Evolutionary conservation across 1,140 invertebrate species (phyloP).

Genomic region (Drosophila bifasciata): DNA sequence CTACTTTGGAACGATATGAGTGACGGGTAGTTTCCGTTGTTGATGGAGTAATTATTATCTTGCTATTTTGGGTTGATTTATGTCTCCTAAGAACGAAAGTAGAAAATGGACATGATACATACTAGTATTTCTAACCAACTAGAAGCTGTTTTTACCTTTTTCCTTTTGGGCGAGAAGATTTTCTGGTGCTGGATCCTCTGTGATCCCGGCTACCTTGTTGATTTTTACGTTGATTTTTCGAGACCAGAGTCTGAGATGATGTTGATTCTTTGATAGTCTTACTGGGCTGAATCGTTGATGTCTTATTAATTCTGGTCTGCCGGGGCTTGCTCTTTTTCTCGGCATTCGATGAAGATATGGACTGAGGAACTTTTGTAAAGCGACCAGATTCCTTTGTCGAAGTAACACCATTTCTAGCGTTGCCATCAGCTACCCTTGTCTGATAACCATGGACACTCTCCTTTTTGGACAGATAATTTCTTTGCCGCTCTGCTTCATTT

Average conservation of each 20-base stretch:
- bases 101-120: too few relatives aligned
- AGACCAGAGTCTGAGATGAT: conserved; percentile 18
- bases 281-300: conserved; percentile 42
- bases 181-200: conserved; percentile 47
- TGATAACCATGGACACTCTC: conserved; percentile 67
- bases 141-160: conserved; percentile 48
- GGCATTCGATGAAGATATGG: conserved; percentile 16
- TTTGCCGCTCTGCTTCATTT: conserved; percentile 47
- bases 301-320: conserved; percentile 59
- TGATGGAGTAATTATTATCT: conserved; percentile 72
- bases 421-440: conserved; percentile 44
- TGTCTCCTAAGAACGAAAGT: conserved; percentile 46
- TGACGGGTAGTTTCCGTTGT: conserved; percentile 84
- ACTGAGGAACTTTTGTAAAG: conserved; percentile 43
- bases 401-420: conserved; percentile 23
- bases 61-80: conserved; percentile 79
- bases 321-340: conserved; percentile 59
- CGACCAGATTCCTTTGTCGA: conserved; percentile 47
- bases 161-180: conserved; percentile 62
- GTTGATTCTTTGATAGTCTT: conserved; percentile 42
- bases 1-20: conserved; percentile 87
- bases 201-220: conserved; percentile 32
- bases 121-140: background rate
- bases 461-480: conserved; percentile 47
- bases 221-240: conserved; percentile 55